A percentile compares a stretch with the other conserved stretches of the same genome.
Conservation (phyloP, 2,888 invertebrate genomes). For the Lepidochitona cinerea region DNA sequence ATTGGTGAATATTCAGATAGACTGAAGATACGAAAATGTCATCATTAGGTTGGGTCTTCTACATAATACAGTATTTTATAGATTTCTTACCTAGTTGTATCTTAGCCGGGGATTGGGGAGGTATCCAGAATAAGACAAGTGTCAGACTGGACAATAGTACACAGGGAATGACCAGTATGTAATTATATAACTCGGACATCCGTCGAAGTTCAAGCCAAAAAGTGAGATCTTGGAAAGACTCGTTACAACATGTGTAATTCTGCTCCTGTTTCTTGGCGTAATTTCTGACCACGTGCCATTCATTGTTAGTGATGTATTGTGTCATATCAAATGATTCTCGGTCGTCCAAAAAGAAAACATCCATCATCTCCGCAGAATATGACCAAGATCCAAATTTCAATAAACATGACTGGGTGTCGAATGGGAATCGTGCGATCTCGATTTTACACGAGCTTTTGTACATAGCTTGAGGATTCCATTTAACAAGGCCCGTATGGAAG, state of each 20-base stretch:
- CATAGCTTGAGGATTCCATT: constrained; percentile 65
- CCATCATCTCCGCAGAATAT: constrained; percentile 63
- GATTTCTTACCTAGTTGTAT: constrained; percentile 70
- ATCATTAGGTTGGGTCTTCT: too few relatives aligned
- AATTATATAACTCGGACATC: constrained; percentile 67
- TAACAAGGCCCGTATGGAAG: constrained; percentile 52
- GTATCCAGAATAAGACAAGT: constrained; percentile 71
- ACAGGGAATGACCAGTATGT: constrained; percentile 71
- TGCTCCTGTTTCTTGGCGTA: constrained; percentile 58
- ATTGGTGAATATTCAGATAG: too few relatives aligned
- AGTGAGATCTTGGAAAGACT: constrained; percentile 65
- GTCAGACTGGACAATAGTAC: constrained; percentile 70
- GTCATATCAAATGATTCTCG: constrained; percentile 43
- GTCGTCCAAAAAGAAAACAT: constrained; percentile 48
- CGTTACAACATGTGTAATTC: constrained; percentile 63
- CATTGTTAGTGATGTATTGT: constrained; percentile 68
- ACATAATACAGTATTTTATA: too few relatives aligned
- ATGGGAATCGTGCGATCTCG: constrained; percentile 69
- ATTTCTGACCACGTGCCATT: constrained; percentile 65
- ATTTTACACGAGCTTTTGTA: constrained; percentile 69
- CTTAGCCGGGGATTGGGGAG: constrained; percentile 71
- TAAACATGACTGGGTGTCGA: constrained; percentile 68
- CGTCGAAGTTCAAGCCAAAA: constrained; percentile 61
- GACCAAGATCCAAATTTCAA: constrained; percentile 71
- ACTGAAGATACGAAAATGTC: too few relatives aligned